Base-by-base conservation (phyloP, 2,888 invertebrate genomes). In the Philopedon plagiatum region DNA sequence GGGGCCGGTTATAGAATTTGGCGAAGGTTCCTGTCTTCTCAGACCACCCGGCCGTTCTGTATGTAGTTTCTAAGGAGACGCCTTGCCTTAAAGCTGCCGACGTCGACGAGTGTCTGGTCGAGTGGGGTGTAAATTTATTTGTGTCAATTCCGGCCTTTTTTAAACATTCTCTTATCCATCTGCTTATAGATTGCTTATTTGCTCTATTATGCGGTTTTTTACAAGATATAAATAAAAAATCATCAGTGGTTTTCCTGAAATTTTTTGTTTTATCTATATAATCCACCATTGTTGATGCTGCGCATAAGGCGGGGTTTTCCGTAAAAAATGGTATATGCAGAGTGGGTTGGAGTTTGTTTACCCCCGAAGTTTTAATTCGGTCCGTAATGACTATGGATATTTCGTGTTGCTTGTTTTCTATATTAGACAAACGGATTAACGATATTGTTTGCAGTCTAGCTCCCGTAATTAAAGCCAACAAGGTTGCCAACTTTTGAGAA, bases 381-480 rank as follows among this genome's bases (percentile, higher is more conserved):
- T 77, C 78, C 5, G 77, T 60, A 23, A 78, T 77, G n/a, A 63
- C 66, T 7, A 78, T 76, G 18, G 57, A 68, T 29, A 76, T 41
- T 39, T 57, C 61, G 0, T 61, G 15, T 2, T 44, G 2, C 5
- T 37, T 13, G 15, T 58, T 18, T 1, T 5, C 11, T 13, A 74
- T 49, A 19, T 63, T 75, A 29, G 49, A 32, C n/a, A 76, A 9
- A n/a, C 74, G 65, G 15, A 78, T 79, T 8, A 70, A 11, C 5
- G 77, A 74, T 21, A 78, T 71, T 0, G 79, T 80, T 51, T 76
- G 74, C 0, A 74, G 23, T 76, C 78, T 65, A 37, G 75, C 77
- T 1, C 74, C 78, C 7, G 80, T 78, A n/a, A 69, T 37, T 4
- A 79, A 57, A 8, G 77, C 76, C 7, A 79, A 62, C n/a, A 79